Evolutionary conservation across 2,113 vertebrate species (phyloP), one percentile per base, ranked within the genome.

Genomic region (Scortum barcoo): DNA sequence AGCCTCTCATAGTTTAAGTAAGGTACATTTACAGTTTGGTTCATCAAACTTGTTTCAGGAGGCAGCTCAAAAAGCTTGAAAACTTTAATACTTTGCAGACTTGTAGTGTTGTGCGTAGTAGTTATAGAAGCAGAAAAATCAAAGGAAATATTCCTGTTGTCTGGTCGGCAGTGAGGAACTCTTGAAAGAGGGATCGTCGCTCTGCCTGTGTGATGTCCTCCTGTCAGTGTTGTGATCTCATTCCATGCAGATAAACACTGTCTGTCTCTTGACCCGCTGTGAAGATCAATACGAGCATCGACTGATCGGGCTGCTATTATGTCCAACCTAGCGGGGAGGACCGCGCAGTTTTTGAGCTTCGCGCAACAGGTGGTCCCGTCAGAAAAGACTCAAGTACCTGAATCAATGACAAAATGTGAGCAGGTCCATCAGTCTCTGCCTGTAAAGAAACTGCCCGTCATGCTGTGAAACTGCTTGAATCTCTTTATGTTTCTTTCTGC

Each of bases 241-340:
- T 76, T 78, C 22, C 85, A 78, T 83, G 78, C 72, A 83, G 81
- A 86, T 80, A 73, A 88, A 78, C 24, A n/a, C 48, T 0, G 46
- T 51, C 60, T 74, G 57, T 76, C 80, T 57, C 40, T 30, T 33
- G 68, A 40, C 75, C 72, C 1, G 26, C 86, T 84, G 87, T 50
- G 85, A n/a, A 30, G 84, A 90, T 92, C 90, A 57, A 89, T 91
- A 33, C 17, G 0, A 19, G 50, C 79, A 67, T 66, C 50, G 61
- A 84, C 82, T 60, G 74, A 77, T 81, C 61, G 12, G 48, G 68
- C 80, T 26, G 73, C 71, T 51, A 38, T 83, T 77, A 69, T 72
- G 82, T 76, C 71, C 77, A 16, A 33, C 57, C 56, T 20, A 20
- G 76, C 63, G 12, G 78, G 3, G 50, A 46, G 53, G 50, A 1